Base-by-base conservation (phyloP, 2,797 vertebrate genomes). In the Pristis pectinata region DNA sequence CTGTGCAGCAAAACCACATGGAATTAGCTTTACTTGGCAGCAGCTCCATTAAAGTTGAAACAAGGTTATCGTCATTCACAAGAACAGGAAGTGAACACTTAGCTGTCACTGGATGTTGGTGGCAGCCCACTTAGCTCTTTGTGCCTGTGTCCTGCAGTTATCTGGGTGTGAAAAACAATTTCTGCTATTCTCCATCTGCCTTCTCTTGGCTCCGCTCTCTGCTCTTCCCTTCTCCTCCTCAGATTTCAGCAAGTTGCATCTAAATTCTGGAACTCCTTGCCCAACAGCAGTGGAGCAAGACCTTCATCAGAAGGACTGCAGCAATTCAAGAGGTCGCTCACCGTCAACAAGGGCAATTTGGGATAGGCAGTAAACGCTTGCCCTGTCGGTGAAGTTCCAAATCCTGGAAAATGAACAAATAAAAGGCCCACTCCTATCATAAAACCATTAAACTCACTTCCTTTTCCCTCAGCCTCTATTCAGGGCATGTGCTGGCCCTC, bases 1-100 rank as follows among this genome's bases (percentile, higher is more conserved):
- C 83, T 59, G 34, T n/a, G 53, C 83, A 87, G 56, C n/a, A 87
- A 87, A 87, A 87, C 53, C 53, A 61, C 83, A 59, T 87, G 83
- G 34, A 87, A 15, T 87, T 87, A 59, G 30, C 83, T 34, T n/a
- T 59, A 13, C 30, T 30, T 4, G 44, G 56, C 83, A 59, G 27
- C 56, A 87, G 83, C 83, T 56, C 3, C 30, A 59, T 61, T 34
- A 34, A 59, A 87, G 53, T 59, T 87, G 83, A 87, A 59, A 59
- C 53, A 87, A 59, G 30, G 30, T 87, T 15, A 9, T 34, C 30
- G 27, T 76, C 72, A 17, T 87, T 87, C 30, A 59, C 30, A 59
- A 87, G 83, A 56, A 59, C 4, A 87, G 30, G 30, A 87, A 30
- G 3, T 85, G 44, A 44, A 30, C 22, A 24, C 9, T 85, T 85